Base-by-base conservation (phyloP, 1,140 invertebrate genomes). In the Phenacoccus solenopsis region DNA sequence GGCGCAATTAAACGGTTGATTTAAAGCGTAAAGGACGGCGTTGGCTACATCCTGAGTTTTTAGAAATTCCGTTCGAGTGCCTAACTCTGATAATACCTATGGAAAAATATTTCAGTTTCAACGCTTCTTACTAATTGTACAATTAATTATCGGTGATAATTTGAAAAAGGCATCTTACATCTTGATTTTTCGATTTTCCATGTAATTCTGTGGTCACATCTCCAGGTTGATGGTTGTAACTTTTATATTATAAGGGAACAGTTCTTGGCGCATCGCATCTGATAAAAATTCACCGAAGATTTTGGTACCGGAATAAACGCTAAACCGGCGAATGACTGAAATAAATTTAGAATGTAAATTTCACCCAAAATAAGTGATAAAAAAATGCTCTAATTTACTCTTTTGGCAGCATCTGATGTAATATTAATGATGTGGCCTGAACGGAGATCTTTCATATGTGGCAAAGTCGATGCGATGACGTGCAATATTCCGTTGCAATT, bases 301-400 rank as follows among this genome's bases (percentile, higher is more conserved):
- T 70, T 76, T 76, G 13, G 75, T 75, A 21, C 74, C 75, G 2
- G 72, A 72, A 38, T 76, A 76, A 1, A 76, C 75, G 75, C 73
- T 69, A 75, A 67, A 13, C 75, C 75, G 22, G 75, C 38, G 72
- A 75, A 76, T 20, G 74, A 68, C 75, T 75, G 32, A 59, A 70
- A 70, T 38, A 71, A 67, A 70, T 22, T 38, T 69, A 22, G n/a
- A 57, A 70, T 67, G 0, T 64, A 28, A 7, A 71, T n/a, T 49
- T 49, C n/a, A 49, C 10, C 35, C n/a, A 49, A 49, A 49, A 49
- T 12, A 49, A 12, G n/a, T 49, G 35, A n/a, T 12, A 10, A 49
- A 12, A n/a, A n/a, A n/a, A n/a, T n/a, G n/a, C n/a, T n/a, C n/a
- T n/a, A n/a, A n/a, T 16, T 35, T 70, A 75, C 75, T 68, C 70